Percentiles rank a stretch among this genome's conserved stretches.
phyloP scores from a whole-genome alignment of 2,888 invertebrate species.

The Stomorhina lunata region DNA sequence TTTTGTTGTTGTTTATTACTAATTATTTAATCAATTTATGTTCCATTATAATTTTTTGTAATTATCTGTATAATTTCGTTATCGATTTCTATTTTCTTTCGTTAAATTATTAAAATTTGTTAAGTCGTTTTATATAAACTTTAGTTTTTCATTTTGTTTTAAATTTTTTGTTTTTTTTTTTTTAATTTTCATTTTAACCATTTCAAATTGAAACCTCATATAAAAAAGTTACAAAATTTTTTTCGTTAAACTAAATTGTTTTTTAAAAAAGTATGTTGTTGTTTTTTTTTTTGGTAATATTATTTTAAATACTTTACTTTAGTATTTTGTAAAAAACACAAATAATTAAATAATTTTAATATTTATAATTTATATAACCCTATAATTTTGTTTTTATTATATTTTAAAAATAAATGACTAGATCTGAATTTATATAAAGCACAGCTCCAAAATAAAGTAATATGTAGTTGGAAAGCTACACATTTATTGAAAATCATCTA shows the following conservation, averaged over 20 bases:
- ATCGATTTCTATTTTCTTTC: constrained; percentile 36
- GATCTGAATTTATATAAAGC: constrained; percentile 27
- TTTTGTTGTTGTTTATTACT: constrained; percentile 33
- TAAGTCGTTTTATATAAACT: constrained; percentile 42
- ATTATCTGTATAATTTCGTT: constrained; percentile 43
- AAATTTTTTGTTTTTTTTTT: background rate
- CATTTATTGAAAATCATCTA: too few species aligned
- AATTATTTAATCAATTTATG: constrained; percentile 37
- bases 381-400: background rate
- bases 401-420: background rate
- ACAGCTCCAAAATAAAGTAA: constrained; percentile 39
- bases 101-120: constrained; percentile 54
- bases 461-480: too few species aligned
- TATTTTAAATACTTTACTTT: background rate
- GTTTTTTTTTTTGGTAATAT: background rate
- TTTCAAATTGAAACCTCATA: constrained; percentile 66
- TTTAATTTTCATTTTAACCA: constrained; percentile 51
- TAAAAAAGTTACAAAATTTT: constrained; percentile 63
- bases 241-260: constrained; percentile 46
- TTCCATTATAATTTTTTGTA: constrained; percentile 1
- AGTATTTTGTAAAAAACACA: constrained; percentile 31
- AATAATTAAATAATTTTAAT: constrained; percentile 21
- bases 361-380: background rate
- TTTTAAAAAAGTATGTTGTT: constrained; percentile 33
- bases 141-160: background rate